Base-by-base conservation (phyloP, 2,888 invertebrate species). In the Andricus curvator region DNA sequence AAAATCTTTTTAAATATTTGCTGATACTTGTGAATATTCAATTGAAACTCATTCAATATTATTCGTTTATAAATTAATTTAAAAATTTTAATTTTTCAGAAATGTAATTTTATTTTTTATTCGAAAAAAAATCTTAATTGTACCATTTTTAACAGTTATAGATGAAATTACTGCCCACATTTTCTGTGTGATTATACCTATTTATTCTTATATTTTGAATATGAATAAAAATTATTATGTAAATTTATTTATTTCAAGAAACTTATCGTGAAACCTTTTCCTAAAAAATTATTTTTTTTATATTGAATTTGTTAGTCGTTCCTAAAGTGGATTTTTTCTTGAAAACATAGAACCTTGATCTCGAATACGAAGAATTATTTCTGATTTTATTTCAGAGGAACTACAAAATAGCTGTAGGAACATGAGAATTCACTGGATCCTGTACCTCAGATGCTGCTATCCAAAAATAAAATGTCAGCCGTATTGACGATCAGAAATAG, bases 401-500 rank as follows among this genome's bases (percentile, higher is more conserved):
- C 25, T 62, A 62, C 62, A 15, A 25, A 62, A 62, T n/a, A 51
- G 25, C 76, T 51, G 20, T 56, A 17, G 76, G 11, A 51, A 78
- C 74, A 62, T 67, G 51, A 25, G 25, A 62, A 78, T 64, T 79
- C 80, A 77, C 88, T 88, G 87, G 88, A 90, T 89, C 89, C 88
- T 86, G 87, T 88, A 90, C 84, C 88, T 87, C 87, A 78, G 86
- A 88, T 85, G 88, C 88, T 86, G 83, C 80, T 80, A 82, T 88
- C 90, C 89, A 87, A 90, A 91, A 91, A 91, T 91, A 91, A 89
- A 85, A 87, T 88, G 77, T 66, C 66, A 65, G 85, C 84, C 88
- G 88, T 89, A 90, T 91, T 89, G 88, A 89, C 87, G 90, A 87
- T 89, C 90, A 89, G 89, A 90, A 91, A 91, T 91, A 91, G 90